Conservation (phyloP, 2,888 invertebrate species). For the Spilarctia lutea region DNA sequence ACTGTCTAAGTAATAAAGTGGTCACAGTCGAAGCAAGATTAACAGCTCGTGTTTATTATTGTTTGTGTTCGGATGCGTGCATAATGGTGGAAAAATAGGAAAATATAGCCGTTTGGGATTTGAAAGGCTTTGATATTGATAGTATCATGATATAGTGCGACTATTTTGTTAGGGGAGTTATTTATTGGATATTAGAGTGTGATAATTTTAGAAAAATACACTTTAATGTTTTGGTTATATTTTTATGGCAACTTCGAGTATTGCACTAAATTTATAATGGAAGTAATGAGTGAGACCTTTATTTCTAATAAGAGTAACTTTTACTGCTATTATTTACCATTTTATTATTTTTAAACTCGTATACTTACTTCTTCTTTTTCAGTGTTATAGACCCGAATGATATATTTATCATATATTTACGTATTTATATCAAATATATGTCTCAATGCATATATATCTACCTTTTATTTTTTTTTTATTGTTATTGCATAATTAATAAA, state of each 20-base stretch:
- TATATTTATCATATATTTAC: no score
- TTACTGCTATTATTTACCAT: no score
- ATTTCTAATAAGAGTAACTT: no score
- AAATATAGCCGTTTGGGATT: slow-evolving; percentile 44
- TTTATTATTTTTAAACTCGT: no score
- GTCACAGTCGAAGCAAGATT: slow-evolving; percentile 85
- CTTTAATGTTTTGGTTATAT: background rate
- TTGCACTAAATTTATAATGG: background rate
- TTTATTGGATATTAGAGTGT: slow-evolving; percentile 3
- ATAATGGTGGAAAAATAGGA: slow-evolving; percentile 49
- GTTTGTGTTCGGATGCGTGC: slow-evolving; percentile 67
- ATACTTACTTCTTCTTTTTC: no score
- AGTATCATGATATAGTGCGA: slow-evolving; percentile 39
- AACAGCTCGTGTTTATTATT: slow-evolving; percentile 81
- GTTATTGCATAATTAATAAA: background rate
- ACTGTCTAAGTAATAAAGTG: slow-evolving; percentile 83
- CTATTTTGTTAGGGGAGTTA: slow-evolving; percentile 20
- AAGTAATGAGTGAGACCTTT: background rate
- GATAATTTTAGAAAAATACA: slow-evolving; percentile 8
- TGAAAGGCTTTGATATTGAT: slow-evolving; percentile 25
- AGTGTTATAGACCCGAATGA: no score
- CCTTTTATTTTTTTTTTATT: no score
- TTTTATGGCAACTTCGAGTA: background rate
- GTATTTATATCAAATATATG: no score
- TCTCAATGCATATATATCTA: no score